Percentiles rank a stretch among this genome's conserved stretches.
Conservation (phyloP, 1,140 invertebrate genomes). For the Scaptomyza graminum region DNA sequence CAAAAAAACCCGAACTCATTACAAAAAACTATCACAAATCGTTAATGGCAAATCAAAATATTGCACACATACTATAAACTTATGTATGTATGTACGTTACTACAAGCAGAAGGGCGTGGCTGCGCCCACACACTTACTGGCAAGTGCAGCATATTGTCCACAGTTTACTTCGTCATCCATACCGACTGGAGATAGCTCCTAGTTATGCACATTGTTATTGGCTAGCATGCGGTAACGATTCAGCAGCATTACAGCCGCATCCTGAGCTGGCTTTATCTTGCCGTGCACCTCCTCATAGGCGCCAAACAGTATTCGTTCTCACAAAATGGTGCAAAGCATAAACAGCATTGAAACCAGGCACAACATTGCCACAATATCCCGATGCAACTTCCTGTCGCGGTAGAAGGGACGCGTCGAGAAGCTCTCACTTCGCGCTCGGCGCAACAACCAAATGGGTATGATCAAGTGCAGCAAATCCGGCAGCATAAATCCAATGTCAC, state of each 20-base stretch:
- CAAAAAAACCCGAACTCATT: conserved; percentile 11
- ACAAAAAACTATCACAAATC: conserved; percentile 70
- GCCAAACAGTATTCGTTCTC: conserved; percentile 74
- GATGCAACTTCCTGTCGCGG: conserved; percentile 74
- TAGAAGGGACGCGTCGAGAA: conserved; percentile 77
- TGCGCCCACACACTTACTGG: conserved; percentile 56
- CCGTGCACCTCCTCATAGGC: conserved; percentile 67
- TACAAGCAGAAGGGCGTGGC: conserved; percentile 57
- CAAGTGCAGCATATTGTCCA: conserved; percentile 68
- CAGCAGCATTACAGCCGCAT: conserved; percentile 61
- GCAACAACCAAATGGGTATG: conserved; percentile 85
- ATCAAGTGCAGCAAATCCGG: conserved; percentile 89
- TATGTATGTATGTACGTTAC: conserved; percentile 26
- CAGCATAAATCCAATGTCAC: conserved; percentile 90
- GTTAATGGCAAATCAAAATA: conserved; percentile 50
- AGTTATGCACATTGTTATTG: conserved; percentile 68
- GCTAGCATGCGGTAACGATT: conserved; percentile 75
- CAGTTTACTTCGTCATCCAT: conserved; percentile 10
- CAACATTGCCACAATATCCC: conserved; percentile 80
- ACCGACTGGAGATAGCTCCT: not conserved
- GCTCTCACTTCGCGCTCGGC: conserved; percentile 65
- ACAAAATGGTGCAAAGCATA: conserved; percentile 81
- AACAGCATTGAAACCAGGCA: conserved; percentile 79
- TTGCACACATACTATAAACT: not conserved
- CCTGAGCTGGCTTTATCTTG: conserved; percentile 65